Base-by-base conservation (phyloP, 2,888 invertebrate species). In the Meiosimyza platycephala region DNA sequence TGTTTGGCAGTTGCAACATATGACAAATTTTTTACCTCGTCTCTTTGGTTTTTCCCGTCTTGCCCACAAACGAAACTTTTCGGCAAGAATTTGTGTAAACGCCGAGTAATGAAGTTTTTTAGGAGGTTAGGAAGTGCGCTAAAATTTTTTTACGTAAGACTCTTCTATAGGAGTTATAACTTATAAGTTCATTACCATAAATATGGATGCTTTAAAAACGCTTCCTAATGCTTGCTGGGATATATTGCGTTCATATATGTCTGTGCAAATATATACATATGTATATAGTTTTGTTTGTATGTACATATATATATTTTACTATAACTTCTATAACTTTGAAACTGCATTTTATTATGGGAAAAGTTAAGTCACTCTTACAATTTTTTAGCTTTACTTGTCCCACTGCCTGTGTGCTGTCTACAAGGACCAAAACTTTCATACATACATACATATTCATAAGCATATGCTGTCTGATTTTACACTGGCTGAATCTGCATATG, bases 321-420 rank as follows among this genome's bases (percentile, higher is more conserved):
- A 40, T 55, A 28, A 28, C 28, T 28, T 28, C 28, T 28, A 22
- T 18, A 55, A 63, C 48, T 63, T 48, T 47, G 48, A 47, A n/a
- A 18, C 16, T 40, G 63, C 63, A 63, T 63, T 63, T 48, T 18
- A n/a, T 47, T 63, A 16, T 48, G 13, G 7, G 16, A 48, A 63
- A 63, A 63, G 47, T 48, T 63, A 7, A 48, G 48, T 63, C 48
- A 18, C 48, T 63, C 11, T 47, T 18, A 48, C 22, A 33, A 18
- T 3, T 47, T 40, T 63, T 48, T 60, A 13, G 28, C 16, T 16
- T 18, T 47, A 63, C 13, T 48, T 47, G 48, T 18, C 63, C 48
- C 18, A 18, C 6, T 16, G 63, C 13, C 40, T 48, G 47, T 47
- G 1, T 63, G 15, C 33, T 48, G 47, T 7, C 15, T 28, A 47